Base-by-base conservation (phyloP, 2,113 vertebrate species). In the Semnornis frantzii region DNA sequence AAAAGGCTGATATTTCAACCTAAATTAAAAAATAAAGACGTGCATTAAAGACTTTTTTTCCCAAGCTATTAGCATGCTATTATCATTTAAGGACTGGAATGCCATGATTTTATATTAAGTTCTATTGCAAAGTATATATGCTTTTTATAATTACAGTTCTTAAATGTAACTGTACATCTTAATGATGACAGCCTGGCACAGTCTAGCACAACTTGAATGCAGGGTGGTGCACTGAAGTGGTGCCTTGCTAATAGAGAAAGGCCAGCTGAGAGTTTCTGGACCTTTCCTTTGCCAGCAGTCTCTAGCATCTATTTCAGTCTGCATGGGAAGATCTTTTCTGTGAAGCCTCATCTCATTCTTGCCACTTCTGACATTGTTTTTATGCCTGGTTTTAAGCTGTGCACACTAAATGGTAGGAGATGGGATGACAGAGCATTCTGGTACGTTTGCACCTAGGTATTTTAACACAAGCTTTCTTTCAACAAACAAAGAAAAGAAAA, bases 401-500 rank as follows among this genome's bases (percentile, higher is more conserved):
- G 6, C n/a, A 31, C 30, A 1, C 28, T 27, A 65, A 90, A 72
- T 57, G 89, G 17, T 39, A 17, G 57, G 44, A 93, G 87, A 78
- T 69, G 50, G 73, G 23, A 55, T 10, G 50, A 21, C 30, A 52
- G 52, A 50, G 73, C 52, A 31, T 25, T 34, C 60, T 37, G 23
- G 9, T 66, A 34, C 87, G 93, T 89, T 30, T 80, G 74, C 1
- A 4, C 62, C 42, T 76, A 50, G 78, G 50, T 93, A 81, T 94
- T 86, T 76, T 95, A 85, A 89, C 70, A 90, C 50, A 87, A 94
- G 91, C 68, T 27, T 65, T 37, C 71, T 92, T 96, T 93, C 74
- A 89, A 59, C 63, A 90, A 91, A 66, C 76, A 34, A 86, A 91
- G 42, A 79, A 76, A 63, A 9, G 2, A 78, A 82, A 63, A 81